Percentiles rank a stretch among this genome's conserved stretches.
Evolutionary conservation across 2,113 vertebrate species (phyloP).

Genomic region (Pluvialis apricaria): DNA sequence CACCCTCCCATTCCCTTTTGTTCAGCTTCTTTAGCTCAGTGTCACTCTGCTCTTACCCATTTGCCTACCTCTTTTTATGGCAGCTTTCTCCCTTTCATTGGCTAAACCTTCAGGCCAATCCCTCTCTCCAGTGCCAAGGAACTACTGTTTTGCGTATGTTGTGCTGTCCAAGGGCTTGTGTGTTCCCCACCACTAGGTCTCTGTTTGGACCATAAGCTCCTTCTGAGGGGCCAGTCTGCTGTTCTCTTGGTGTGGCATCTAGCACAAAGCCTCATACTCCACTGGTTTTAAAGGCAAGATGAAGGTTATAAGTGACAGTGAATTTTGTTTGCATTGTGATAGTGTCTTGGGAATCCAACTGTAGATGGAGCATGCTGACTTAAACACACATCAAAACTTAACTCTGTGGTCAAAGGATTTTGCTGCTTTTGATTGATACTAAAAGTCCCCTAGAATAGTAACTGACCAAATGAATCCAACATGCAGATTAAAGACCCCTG

Average conservation of each 20-base stretch:
- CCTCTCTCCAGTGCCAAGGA: background rate
- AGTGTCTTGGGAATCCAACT: background rate
- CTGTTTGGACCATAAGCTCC: background rate
- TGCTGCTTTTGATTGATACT: background rate
- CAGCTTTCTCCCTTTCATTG: background rate
- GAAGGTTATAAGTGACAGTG: background rate
- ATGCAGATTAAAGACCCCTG: background rate
- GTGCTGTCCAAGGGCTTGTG: background rate
- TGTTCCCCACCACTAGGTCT: background rate
- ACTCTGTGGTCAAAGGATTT: background rate
- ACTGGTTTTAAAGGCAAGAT: rapidly evolving
- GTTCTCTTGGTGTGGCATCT: background rate
- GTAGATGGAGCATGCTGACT: background rate
- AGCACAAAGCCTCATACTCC: background rate
- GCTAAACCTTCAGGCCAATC: background rate
- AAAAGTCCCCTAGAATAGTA: background rate
- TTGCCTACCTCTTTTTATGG: background rate
- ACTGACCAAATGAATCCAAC: background rate
- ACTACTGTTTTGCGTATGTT: background rate
- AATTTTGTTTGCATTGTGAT: background rate
- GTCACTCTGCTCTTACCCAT: background rate
- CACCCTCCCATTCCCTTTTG: background rate
- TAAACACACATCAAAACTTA: background rate
- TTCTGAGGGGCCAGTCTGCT: background rate
- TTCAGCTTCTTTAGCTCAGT: background rate